phyloP scores from a whole-genome alignment of 1,140 invertebrate species.

The Homalodisca vitripennis region DNA sequence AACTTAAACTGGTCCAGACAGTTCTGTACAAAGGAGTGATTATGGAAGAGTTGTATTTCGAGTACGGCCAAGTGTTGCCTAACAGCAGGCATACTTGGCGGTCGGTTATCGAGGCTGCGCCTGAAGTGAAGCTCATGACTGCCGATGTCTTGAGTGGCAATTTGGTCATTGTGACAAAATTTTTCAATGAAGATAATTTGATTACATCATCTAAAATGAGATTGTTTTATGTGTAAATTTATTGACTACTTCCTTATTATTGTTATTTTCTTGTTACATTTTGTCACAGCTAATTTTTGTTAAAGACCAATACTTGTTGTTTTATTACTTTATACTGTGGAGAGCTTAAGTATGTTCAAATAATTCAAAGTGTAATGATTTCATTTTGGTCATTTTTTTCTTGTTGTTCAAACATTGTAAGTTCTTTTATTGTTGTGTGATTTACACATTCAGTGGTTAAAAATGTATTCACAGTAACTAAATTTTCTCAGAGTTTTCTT shows the following conservation, averaged over 20 bases:
- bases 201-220: background rate
- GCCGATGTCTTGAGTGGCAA: slow-evolving; percentile 1
- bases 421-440: too few relatives aligned
- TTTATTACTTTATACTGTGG: background rate
- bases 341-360: background rate
- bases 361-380: background rate
- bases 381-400: background rate
- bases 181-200: background rate
- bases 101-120: background rate
- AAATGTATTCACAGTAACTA: too few relatives aligned
- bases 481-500: too few relatives aligned
- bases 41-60: slow-evolving; percentile 1
- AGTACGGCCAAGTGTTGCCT: background rate
- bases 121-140: slow-evolving; percentile 1
- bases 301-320: background rate
- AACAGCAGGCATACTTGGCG: background rate
- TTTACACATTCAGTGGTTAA: too few relatives aligned
- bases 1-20: background rate
- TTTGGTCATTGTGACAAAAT: background rate
- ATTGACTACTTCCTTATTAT: background rate
- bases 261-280: background rate
- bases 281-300: background rate
- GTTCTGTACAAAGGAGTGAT: background rate
- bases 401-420: too few relatives aligned
- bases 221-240: slow-evolving; percentile 1